Evolutionary conservation across 53 echinoderm and acorn worm genomes (phyloP).

Genomic region (Hippasteria phrygiana): DNA sequence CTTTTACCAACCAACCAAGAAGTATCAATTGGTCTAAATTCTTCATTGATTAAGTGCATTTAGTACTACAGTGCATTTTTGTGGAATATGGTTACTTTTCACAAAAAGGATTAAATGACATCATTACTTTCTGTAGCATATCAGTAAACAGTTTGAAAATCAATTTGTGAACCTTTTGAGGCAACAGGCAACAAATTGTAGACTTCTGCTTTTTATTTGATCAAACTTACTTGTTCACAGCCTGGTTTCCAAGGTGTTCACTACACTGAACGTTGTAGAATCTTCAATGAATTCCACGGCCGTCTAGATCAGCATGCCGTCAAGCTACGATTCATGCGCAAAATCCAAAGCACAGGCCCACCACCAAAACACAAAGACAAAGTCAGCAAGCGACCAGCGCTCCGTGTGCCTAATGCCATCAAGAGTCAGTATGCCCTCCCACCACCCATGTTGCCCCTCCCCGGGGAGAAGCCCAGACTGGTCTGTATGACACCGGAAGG

Average conservation of each 20-base stretch:
- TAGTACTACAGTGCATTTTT: too few relatives aligned
- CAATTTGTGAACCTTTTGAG: background rate
- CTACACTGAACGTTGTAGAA: conserved; percentile 80
- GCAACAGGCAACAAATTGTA: too few relatives aligned
- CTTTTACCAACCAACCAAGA: too few relatives aligned
- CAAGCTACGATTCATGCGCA: conserved; percentile 90
- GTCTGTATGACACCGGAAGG: conserved; percentile 61
- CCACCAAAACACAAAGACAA: conserved; percentile 54
- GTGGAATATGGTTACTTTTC: too few relatives aligned
- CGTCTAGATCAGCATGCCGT: conserved; percentile 88
- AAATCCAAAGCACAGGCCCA: conserved; percentile 79
- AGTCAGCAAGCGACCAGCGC: conserved; percentile 8
- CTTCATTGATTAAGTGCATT: too few relatives aligned
- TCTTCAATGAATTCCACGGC: conserved; percentile 87
- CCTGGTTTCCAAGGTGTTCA: conserved; percentile 79
- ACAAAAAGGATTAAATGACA: too few relatives aligned
- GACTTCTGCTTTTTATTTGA: too few relatives aligned
- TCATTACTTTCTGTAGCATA: too few relatives aligned
- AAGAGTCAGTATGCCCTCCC: conserved; percentile 88
- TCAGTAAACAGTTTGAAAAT: background rate
- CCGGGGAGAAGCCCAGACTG: conserved; percentile 65
- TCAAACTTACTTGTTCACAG: conserved; percentile 43
- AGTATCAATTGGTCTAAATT: too few relatives aligned
- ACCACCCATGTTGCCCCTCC: conserved; percentile 76
- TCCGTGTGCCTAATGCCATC: conserved; percentile 80